Conservation (phyloP, 2,888 invertebrate species). For the Nymphalis urticae region DNA sequence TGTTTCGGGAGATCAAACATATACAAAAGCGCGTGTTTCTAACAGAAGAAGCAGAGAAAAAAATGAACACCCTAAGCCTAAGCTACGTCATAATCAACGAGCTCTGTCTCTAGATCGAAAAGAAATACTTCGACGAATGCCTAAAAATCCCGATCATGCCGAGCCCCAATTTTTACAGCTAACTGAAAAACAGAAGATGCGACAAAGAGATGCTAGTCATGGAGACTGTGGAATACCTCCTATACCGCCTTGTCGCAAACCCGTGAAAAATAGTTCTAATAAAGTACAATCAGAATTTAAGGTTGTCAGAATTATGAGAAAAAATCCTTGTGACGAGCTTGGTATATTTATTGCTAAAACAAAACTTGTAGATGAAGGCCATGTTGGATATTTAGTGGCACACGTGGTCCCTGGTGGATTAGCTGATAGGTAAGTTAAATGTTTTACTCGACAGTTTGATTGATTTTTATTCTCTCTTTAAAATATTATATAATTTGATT, state of each 20-base stretch:
- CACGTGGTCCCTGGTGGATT: slow-evolving; percentile 86
- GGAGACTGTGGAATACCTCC: slow-evolving; percentile 75
- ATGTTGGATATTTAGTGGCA: slow-evolving; percentile 85
- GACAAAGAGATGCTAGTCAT: slow-evolving; percentile 67
- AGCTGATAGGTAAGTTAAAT: slow-evolving; percentile 82
- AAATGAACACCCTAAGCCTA: slow-evolving; percentile 60
- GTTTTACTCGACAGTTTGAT: background rate
- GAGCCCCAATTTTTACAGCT: slow-evolving; percentile 74
- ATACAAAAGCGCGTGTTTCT: slow-evolving; percentile 63
- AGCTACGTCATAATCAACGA: slow-evolving; percentile 72
- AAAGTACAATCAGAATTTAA: slow-evolving; percentile 65
- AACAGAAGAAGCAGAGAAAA: slow-evolving; percentile 71
- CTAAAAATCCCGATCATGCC: slow-evolving; percentile 65
- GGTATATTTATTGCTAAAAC: slow-evolving; percentile 88
- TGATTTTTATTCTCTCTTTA: no score
- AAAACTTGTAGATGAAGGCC: slow-evolving; percentile 82
- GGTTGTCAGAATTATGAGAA: slow-evolving; percentile 81
- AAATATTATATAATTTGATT: background rate
- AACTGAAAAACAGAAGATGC: slow-evolving; percentile 77
- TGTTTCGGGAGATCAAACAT: slow-evolving; percentile 76
- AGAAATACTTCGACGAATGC: slow-evolving; percentile 77
- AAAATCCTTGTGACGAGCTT: slow-evolving; percentile 83
- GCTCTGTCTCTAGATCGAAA: slow-evolving; percentile 80
- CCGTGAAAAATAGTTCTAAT: slow-evolving; percentile 57
- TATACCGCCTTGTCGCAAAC: slow-evolving; percentile 73